Percentiles rank a stretch among this genome's conserved stretches.
These are phyloP conservation scores for Hyalella azteca DNA, from an alignment of 2,888 invertebrate species.

Conservation along the genomic window DNA sequence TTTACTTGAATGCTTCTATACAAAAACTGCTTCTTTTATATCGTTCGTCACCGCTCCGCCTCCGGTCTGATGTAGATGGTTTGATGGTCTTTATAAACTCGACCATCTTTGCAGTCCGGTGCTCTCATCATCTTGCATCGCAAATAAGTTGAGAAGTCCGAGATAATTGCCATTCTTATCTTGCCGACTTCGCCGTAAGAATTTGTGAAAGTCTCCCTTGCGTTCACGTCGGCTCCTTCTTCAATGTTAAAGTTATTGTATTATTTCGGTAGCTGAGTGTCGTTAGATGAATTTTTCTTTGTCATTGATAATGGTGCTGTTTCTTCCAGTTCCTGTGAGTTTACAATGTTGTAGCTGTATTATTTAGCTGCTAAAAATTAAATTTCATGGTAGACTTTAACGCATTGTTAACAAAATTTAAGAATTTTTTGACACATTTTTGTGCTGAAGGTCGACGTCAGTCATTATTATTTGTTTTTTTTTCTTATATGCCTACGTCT, in stretches of 20 bases:
- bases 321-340: too few species aligned
- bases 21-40: not conserved
- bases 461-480: too few species aligned
- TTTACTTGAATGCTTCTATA: constrained; percentile 7
- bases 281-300: too few species aligned
- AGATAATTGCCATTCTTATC: constrained; percentile 27
- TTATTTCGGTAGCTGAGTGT: too few species aligned
- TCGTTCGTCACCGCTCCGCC: not conserved
- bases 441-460: too few species aligned
- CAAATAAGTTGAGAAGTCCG: constrained; percentile 20
- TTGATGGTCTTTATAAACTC: not conserved
- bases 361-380: too few species aligned
- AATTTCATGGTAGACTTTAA: too few species aligned
- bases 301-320: not conserved
- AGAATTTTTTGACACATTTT: too few species aligned
- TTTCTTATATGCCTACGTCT: too few species aligned
- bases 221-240: constrained; percentile 5
- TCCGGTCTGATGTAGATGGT: not conserved
- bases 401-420: too few species aligned
- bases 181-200: not conserved
- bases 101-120: constrained; percentile 6
- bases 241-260: too few species aligned
- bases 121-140: constrained; percentile 18
- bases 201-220: constrained; percentile 9
- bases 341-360: too few species aligned